A percentile compares a stretch with the other conserved stretches of the same genome.
phyloP scores from a whole-genome alignment of 2,113 vertebrate genomes.

The Cochlearius cochlearius region DNA sequence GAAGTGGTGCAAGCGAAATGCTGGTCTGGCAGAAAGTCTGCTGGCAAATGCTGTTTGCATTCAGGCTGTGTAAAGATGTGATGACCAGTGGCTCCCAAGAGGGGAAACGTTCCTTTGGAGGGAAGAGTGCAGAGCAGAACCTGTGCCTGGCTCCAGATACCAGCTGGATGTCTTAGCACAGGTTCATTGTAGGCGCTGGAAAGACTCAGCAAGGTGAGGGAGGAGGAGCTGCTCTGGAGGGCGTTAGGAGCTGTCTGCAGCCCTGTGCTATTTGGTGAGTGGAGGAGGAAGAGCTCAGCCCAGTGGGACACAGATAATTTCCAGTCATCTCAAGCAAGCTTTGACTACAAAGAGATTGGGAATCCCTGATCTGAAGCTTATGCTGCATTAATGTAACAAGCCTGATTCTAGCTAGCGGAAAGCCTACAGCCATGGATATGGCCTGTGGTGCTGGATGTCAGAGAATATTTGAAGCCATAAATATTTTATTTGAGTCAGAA shows the following conservation, averaged over 20 bases:
- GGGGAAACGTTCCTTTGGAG: not conserved
- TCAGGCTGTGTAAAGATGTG: not conserved
- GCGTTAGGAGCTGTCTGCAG: not conserved
- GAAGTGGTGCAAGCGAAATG: not conserved
- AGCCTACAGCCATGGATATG: not conserved
- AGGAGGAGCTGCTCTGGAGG: not conserved
- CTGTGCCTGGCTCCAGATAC: not conserved
- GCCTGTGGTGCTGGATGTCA: not conserved
- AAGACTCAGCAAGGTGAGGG: not conserved
- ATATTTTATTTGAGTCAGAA: not conserved
- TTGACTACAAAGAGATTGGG: not conserved
- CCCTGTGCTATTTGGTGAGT: not conserved
- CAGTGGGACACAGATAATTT: not conserved
- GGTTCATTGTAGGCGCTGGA: not conserved
- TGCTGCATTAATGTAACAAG: not conserved
- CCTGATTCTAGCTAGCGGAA: not conserved
- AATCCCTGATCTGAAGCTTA: not conserved
- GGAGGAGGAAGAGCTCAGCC: not conserved
- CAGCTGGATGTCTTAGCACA: not conserved
- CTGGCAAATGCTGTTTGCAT: not conserved
- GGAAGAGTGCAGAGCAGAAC: not conserved
- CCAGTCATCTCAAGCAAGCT: not conserved
- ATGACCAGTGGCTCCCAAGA: not conserved
- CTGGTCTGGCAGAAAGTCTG: not conserved
- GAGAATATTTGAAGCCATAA: not conserved